phyloP scores from a whole-genome alignment of 2,888 invertebrate genomes.

The Hanleya hanleyi region DNA sequence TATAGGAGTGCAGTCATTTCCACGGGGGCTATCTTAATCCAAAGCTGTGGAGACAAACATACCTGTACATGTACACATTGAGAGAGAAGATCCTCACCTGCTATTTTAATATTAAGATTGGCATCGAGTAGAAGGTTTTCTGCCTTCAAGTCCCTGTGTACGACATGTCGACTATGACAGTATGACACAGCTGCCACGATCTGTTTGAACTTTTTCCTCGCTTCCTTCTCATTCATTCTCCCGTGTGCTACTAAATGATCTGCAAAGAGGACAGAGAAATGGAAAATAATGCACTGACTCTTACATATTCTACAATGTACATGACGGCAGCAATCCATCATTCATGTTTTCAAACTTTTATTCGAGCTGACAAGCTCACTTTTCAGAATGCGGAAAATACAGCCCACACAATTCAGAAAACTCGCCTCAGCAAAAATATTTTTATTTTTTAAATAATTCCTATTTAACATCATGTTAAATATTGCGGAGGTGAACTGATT shows the following conservation, averaged over 20 bases:
- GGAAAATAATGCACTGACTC: too few relatives aligned
- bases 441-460: too few relatives aligned
- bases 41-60: neutral
- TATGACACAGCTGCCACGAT: constrained; percentile 98
- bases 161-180: constrained; percentile 93
- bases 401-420: too few relatives aligned
- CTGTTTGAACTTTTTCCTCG: constrained; percentile 93
- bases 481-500: too few relatives aligned
- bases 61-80: neutral
- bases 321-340: too few relatives aligned
- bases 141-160: constrained; percentile 87
- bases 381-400: too few relatives aligned
- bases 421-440: too few relatives aligned
- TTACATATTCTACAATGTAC: too few relatives aligned
- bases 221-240: constrained; percentile 94
- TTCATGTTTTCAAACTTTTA: too few relatives aligned
- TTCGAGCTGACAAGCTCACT: too few relatives aligned
- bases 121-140: constrained; percentile 96
- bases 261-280: constrained; percentile 44
- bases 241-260: constrained; percentile 81
- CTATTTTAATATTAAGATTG: constrained; percentile 95
- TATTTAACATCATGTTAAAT: too few relatives aligned
- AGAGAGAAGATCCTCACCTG: constrained; percentile 61
- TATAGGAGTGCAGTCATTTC: too few relatives aligned
- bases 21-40: neutral